phyloP scores from a whole-genome alignment of 2,113 vertebrate genomes.

The Periophthalmus modestus region DNA sequence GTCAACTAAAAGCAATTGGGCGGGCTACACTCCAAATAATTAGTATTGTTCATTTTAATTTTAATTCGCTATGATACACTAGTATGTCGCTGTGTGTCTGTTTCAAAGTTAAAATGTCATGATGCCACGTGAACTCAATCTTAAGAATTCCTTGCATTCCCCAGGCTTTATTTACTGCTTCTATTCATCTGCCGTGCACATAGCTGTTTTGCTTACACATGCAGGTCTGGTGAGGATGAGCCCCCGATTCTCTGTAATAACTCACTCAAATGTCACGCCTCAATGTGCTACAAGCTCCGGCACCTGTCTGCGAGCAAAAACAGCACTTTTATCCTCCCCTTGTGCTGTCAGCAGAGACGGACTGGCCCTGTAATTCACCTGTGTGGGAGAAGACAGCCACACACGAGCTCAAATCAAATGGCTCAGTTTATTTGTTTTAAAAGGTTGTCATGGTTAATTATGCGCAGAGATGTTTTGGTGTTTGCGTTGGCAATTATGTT shows the following conservation, averaged over 20 bases:
- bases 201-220: constrained; percentile 33
- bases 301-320: constrained; percentile 17
- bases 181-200: constrained; percentile 57
- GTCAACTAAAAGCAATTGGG: too few relatives aligned
- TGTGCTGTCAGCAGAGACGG: background rate
- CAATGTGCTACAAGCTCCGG: constrained; percentile 21
- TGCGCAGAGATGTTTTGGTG: background rate
- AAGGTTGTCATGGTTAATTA: background rate
- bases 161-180: constrained; percentile 48
- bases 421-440: background rate
- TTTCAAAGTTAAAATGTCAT: too few relatives aligned
- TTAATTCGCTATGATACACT: too few relatives aligned
- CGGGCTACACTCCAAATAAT: too few relatives aligned
- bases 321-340: constrained; percentile 3
- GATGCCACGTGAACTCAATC: background rate
- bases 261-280: constrained; percentile 50
- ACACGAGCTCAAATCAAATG: background rate
- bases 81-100: too few relatives aligned
- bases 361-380: constrained; percentile 17
- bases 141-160: background rate
- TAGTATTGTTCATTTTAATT: too few relatives aligned
- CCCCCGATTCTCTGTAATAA: constrained; percentile 36
- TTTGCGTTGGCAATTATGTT: background rate
- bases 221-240: constrained; percentile 19
- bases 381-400: constrained; percentile 17